Evolutionary conservation across 2,888 invertebrate species (phyloP).

Genomic region (Eustalomyia histrio): DNA sequence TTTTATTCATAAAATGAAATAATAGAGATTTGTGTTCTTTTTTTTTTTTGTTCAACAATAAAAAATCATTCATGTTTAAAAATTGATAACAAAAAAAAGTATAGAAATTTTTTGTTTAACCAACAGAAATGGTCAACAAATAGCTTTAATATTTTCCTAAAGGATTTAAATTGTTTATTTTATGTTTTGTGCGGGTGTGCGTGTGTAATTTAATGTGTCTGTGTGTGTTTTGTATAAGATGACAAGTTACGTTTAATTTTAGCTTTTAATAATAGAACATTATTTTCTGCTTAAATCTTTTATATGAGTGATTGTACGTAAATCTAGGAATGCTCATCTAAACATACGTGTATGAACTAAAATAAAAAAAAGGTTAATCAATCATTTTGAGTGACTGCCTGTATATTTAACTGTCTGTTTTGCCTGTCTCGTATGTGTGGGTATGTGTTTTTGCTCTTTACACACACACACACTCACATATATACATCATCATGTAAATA

Average conservation of each 20-base stretch:
- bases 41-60: conserved; percentile 44
- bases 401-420: conserved; percentile 61
- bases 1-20: conserved; percentile 1
- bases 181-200: background rate
- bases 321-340: background rate
- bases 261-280: conserved; percentile 53
- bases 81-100: conserved; percentile 57
- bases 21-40: background rate
- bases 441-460: conserved; percentile 12
- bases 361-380: conserved; percentile 50
- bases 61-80: conserved; percentile 61
- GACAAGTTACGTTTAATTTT: conserved; percentile 56
- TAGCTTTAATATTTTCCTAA: conserved; percentile 25
- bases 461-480: background rate
- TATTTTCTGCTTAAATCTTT: conserved; percentile 48
- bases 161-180: conserved; percentile 37
- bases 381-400: conserved; percentile 63
- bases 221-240: conserved; percentile 15
- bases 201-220: background rate
- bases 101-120: conserved; percentile 34
- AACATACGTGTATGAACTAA: background rate
- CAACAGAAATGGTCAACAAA: conserved; percentile 42
- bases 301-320: conserved; percentile 38
- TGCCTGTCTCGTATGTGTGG: conserved; percentile 41
- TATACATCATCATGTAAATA: conserved; percentile 30